A percentile compares a stretch with the other conserved stretches of the same genome.
These are phyloP conservation scores for Serripes groenlandicus DNA, from an alignment of 2,888 invertebrate species.

Conservation along the genomic window DNA sequence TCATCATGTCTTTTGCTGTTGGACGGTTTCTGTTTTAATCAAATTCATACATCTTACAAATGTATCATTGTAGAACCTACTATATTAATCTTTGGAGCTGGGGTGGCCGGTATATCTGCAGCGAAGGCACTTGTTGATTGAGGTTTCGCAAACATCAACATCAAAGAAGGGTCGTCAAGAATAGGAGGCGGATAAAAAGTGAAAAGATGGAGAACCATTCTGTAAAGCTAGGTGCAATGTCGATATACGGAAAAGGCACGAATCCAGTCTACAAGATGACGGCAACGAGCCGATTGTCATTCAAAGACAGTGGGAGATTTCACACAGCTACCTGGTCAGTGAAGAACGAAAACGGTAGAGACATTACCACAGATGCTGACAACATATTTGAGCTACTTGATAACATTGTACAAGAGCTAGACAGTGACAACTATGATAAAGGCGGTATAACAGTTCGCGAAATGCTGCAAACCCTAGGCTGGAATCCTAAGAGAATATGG, in stretches of 20 bases:
- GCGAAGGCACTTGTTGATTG: constrained; percentile 56
- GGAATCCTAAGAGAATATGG: constrained; percentile 32
- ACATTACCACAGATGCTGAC: constrained; percentile 36
- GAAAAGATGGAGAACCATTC: constrained; percentile 36
- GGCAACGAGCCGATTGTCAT: constrained; percentile 24
- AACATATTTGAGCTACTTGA: background rate
- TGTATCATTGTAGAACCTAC: constrained; percentile 33
- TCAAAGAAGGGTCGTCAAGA: constrained; percentile 51
- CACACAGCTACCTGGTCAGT: constrained; percentile 37
- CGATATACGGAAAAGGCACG: constrained; percentile 49
- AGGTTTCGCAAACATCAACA: constrained; percentile 54
- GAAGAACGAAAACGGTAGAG: constrained; percentile 34
- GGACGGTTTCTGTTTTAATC: too few species aligned
- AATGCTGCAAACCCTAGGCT: constrained; percentile 29
- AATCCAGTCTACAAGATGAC: constrained; percentile 50
- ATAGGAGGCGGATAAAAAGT: constrained; percentile 49
- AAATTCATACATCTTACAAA: too few species aligned
- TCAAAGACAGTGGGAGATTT: background rate
- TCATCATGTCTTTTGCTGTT: too few species aligned
- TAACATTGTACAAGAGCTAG: background rate
- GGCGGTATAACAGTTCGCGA: constrained; percentile 34
- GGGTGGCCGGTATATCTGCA: constrained; percentile 59
- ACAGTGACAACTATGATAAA: background rate
- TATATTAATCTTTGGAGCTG: constrained; percentile 47
- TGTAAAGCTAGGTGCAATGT: constrained; percentile 58